Evolutionary conservation across 2,113 vertebrate species (phyloP).

Genomic region (Nyctereutes procyonoides): DNA sequence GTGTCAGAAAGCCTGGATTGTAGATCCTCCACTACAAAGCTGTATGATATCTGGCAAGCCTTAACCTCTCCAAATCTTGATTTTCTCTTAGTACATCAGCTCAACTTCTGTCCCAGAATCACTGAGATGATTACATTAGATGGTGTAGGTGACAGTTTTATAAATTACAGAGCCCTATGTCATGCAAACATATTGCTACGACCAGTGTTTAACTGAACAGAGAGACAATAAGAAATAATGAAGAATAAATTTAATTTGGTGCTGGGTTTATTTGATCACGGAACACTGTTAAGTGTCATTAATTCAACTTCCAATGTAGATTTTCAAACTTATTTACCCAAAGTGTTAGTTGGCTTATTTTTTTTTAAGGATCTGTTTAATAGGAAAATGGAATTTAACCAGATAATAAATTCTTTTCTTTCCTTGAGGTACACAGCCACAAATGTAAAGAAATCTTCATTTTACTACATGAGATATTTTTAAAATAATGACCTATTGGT

Average conservation of each 20-base stretch:
- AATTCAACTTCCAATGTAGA: constrained; percentile 67
- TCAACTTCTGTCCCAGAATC: background rate
- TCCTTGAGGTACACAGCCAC: background rate
- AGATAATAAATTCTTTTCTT: constrained; percentile 46
- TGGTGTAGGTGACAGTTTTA: constrained; percentile 51
- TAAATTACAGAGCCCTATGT: constrained; percentile 50
- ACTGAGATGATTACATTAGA: constrained; percentile 52
- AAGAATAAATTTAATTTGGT: constrained; percentile 76
- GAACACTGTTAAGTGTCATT: constrained; percentile 57
- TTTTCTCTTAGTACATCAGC: constrained; percentile 42
- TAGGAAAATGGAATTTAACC: constrained; percentile 7
- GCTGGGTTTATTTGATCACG: constrained; percentile 74
- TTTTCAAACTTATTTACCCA: constrained; percentile 66
- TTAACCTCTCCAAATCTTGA: background rate
- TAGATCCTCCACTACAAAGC: background rate
- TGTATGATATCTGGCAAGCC: background rate
- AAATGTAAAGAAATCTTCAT: background rate
- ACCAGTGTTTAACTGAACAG: constrained; percentile 16
- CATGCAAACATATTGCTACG: constrained; percentile 65
- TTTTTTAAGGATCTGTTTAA: constrained; percentile 61
- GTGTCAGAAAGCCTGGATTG: background rate
- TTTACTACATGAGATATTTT: background rate
- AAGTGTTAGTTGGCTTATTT: constrained; percentile 48
- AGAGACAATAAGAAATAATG: constrained; percentile 77
- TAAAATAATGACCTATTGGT: background rate